Percentiles rank a stretch among this genome's conserved stretches.
phyloP scores from a whole-genome alignment of 64 coral and sea anemone genomes.

The Acropora tenuis region DNA sequence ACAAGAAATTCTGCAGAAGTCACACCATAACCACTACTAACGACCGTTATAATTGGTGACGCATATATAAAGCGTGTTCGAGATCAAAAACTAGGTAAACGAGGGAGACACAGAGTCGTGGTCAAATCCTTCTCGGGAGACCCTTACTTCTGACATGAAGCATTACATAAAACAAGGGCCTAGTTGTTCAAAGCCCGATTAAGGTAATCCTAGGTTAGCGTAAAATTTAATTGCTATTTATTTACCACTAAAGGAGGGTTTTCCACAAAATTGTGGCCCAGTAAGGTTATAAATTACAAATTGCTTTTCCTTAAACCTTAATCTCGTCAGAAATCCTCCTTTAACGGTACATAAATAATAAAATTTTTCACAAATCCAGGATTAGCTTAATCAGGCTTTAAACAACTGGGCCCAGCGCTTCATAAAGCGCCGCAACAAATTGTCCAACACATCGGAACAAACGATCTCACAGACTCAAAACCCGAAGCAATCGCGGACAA shows the following conservation, averaged over 20 bases:
- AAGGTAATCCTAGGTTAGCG: too few species aligned
- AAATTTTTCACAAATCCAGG: too few species aligned
- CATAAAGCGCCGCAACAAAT: background rate
- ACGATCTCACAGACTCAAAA: background rate
- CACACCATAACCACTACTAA: background rate
- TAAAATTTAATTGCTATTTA: too few species aligned
- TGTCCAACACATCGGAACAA: background rate
- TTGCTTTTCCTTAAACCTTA: too few species aligned
- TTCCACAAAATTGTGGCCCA: too few species aligned
- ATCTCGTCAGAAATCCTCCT: too few species aligned
- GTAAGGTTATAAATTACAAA: too few species aligned
- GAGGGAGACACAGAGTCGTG: background rate
- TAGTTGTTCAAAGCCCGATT: too few species aligned
- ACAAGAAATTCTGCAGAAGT: constrained; percentile 9
- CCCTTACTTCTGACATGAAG: constrained; percentile 1
- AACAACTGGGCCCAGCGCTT: background rate
- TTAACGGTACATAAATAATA: too few species aligned
- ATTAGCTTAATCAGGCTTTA: too few species aligned
- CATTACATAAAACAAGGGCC: background rate
- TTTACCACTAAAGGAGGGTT: too few species aligned
- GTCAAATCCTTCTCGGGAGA: constrained; percentile 1
- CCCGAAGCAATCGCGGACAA: background rate
- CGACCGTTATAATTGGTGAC: constrained; percentile 1
- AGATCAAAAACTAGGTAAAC: background rate
- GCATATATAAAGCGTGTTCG: too few species aligned